These are phyloP conservation scores for Amphiduros pacificus DNA, from an alignment of 2,888 invertebrate genomes.

Conservation along the genomic window DNA sequence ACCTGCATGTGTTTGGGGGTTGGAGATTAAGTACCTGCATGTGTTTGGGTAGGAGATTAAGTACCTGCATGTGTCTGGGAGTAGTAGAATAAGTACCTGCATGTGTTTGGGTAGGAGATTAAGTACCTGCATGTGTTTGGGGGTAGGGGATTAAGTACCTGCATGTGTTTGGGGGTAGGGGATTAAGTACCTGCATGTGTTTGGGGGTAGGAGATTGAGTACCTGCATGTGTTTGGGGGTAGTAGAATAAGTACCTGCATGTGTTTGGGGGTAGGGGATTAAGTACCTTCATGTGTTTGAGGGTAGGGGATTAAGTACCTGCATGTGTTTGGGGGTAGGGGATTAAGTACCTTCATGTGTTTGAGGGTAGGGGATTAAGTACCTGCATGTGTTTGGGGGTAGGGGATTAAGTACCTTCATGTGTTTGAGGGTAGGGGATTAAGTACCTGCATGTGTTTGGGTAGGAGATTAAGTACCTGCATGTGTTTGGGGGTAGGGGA, in stretches of 20 bases:
- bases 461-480: too few relatives aligned
- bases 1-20: constrained; percentile 47
- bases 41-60: too few relatives aligned
- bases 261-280: constrained; percentile 39
- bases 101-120: too few relatives aligned
- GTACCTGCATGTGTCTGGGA: constrained; percentile 47
- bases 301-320: constrained; percentile 51
- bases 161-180: constrained; percentile 43
- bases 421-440: constrained; percentile 39
- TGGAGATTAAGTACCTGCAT: too few relatives aligned
- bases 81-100: too few relatives aligned
- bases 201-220: constrained; percentile 39
- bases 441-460: too few relatives aligned
- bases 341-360: constrained; percentile 51
- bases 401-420: constrained; percentile 55
- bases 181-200: constrained; percentile 51
- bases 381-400: constrained; percentile 47
- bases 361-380: constrained; percentile 40
- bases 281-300: constrained; percentile 47
- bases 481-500: constrained; percentile 41
- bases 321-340: constrained; percentile 43
- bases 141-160: constrained; percentile 51
- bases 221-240: constrained; percentile 47
- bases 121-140: constrained; percentile 48
- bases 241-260: constrained; percentile 55